Evolutionary conservation across 2,797 vertebrate species (phyloP).

Genomic region (Cynopterus sphinx): DNA sequence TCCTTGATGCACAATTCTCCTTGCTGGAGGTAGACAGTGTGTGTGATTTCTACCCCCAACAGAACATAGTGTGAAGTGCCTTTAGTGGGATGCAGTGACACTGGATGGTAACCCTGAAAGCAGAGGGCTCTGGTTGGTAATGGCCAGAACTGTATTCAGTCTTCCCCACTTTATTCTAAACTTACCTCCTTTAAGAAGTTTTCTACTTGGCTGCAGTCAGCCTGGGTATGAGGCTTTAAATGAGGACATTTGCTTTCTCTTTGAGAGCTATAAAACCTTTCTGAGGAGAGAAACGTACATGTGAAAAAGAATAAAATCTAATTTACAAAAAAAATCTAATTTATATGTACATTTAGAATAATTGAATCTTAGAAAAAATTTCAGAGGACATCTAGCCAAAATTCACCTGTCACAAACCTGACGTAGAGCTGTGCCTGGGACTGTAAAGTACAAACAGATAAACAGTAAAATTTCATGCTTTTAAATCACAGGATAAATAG

Average conservation of each 20-base stretch:
- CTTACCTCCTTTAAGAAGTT: not conserved
- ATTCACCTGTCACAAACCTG: not conserved
- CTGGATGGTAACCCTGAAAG: not conserved
- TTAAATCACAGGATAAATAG: slow-evolving; percentile 5
- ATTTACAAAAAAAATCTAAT: not conserved
- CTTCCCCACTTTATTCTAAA: not conserved
- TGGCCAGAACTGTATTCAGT: not conserved
- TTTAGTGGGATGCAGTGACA: not conserved
- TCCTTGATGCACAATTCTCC: not conserved
- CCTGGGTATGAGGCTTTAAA: not conserved
- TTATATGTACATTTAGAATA: not conserved
- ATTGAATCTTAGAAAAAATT: slow-evolving; percentile 33
- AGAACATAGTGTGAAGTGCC: not conserved
- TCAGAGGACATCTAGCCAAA: not conserved
- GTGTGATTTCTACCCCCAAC: not conserved
- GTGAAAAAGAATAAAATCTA: not conserved
- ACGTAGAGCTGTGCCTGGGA: not conserved
- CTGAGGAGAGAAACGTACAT: not conserved
- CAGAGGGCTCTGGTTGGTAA: not conserved
- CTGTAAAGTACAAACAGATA: not conserved
- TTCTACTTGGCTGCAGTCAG: not conserved
- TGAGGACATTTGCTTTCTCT: not conserved
- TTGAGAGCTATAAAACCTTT: not conserved
- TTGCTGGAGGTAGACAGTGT: not conserved
- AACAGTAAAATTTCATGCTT: slow-evolving; percentile 32